A percentile compares a stretch with the other conserved stretches of the same genome.
These are phyloP conservation scores for Amiota minor DNA, from an alignment of 2,888 invertebrate genomes.

Conservation along the genomic window DNA sequence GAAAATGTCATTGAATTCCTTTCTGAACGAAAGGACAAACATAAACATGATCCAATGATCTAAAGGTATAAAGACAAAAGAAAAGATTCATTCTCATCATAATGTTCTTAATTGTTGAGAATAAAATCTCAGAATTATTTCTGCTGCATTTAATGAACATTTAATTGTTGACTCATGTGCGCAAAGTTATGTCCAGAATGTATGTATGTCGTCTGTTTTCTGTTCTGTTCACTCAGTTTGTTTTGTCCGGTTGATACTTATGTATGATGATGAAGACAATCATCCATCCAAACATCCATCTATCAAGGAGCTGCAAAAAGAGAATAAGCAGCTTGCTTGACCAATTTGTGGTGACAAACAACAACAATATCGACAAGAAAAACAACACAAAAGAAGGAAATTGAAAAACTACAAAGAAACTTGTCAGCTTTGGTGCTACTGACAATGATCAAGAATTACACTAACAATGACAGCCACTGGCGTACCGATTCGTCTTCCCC, in stretches of 20 bases:
- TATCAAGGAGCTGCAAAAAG: too few relatives aligned
- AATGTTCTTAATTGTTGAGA: slow-evolving; percentile 53
- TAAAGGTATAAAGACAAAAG: too few relatives aligned
- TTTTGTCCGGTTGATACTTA: too few relatives aligned
- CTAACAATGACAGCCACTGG: neutral
- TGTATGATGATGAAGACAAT: slow-evolving; percentile 18
- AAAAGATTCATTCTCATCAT: neutral
- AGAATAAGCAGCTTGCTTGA: too few relatives aligned
- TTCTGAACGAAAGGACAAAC: slow-evolving; percentile 11
- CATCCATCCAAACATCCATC: neutral
- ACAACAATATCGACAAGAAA: slow-evolving; percentile 35
- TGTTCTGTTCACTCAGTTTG: neutral
- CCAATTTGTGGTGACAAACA: slow-evolving; percentile 33
- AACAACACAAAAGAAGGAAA: slow-evolving; percentile 9
- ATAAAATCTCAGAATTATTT: slow-evolving; percentile 53
- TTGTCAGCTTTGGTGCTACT: neutral
- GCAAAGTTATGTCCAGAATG: slow-evolving; percentile 52
- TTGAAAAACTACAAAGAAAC: neutral
- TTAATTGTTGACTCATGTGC: slow-evolving; percentile 62
- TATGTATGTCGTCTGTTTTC: slow-evolving; percentile 30
- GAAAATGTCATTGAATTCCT: slow-evolving; percentile 39
- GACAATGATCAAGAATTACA: slow-evolving; percentile 24
- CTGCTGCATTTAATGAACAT: slow-evolving; percentile 64
- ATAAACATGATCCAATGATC: neutral
- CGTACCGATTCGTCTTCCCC: neutral